These are phyloP conservation scores for Acanthisitta chloris DNA, from an alignment of 2,113 vertebrate genomes.

Conservation along the genomic window DNA sequence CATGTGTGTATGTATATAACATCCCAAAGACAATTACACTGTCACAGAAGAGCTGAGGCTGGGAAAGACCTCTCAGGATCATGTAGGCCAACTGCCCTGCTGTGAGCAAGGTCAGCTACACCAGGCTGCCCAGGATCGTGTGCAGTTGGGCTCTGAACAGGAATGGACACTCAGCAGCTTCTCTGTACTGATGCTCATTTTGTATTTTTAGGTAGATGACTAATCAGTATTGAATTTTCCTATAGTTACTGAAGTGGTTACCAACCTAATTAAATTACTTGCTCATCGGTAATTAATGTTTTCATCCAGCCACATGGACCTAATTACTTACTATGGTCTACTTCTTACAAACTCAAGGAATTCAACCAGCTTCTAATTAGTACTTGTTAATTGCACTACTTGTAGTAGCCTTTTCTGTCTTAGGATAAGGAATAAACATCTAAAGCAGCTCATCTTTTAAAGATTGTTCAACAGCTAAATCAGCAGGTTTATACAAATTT, in stretches of 20 bases:
- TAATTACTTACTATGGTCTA: not conserved
- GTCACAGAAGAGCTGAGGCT: not conserved
- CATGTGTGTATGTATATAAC: not conserved
- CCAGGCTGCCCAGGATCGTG: not conserved
- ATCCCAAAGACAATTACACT: not conserved
- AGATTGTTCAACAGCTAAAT: not conserved
- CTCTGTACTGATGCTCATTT: not conserved
- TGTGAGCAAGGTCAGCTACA: not conserved
- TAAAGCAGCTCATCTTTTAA: not conserved
- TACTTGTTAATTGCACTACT: not conserved
- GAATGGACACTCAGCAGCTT: not conserved
- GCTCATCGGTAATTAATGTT: not conserved
- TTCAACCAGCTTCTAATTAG: not conserved
- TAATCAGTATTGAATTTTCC: not conserved
- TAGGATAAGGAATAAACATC: not conserved
- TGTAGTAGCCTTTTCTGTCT: not conserved
- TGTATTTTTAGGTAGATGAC: not conserved
- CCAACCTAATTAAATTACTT: not conserved
- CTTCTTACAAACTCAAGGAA: not conserved
- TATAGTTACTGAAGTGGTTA: not conserved
- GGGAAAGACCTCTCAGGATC: not conserved
- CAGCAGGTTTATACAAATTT: not conserved
- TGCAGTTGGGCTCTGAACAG: not conserved
- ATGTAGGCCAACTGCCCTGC: not conserved
- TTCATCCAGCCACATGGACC: not conserved